A percentile compares a stretch with the other conserved stretches of the same genome.
Evolutionary conservation across 2,797 vertebrate species (phyloP).

Genomic region (Aldrovandia affinis): DNA sequence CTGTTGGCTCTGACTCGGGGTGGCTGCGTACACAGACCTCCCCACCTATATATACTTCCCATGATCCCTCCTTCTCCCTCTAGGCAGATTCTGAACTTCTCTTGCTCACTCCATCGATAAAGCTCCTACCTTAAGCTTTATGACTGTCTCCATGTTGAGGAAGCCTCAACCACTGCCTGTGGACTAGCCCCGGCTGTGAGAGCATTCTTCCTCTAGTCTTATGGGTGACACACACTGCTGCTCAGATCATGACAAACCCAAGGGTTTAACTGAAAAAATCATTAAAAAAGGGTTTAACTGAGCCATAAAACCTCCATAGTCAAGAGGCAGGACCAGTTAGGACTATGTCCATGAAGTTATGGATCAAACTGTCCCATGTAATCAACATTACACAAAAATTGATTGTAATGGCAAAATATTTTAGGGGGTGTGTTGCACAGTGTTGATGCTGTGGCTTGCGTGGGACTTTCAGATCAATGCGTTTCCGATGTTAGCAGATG

Average conservation of each 20-base stretch:
- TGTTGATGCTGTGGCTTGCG: not conserved
- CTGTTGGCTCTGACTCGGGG: constrained; percentile 69
- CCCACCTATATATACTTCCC: constrained; percentile 58
- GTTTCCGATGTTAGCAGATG: constrained; percentile 37
- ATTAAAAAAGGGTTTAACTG: too few species aligned
- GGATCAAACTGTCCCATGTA: not conserved
- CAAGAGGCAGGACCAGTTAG: not conserved
- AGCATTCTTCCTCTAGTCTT: not conserved
- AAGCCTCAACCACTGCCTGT: not conserved
- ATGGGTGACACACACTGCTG: not conserved
- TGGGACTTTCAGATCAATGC: not conserved
- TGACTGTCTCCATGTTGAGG: not conserved
- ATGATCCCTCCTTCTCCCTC: constrained; percentile 46
- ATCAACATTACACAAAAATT: not conserved
- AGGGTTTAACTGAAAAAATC: too few species aligned
- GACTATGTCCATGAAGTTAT: not conserved
- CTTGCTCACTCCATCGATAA: constrained; percentile 4
- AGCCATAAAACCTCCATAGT: not conserved
- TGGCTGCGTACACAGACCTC: constrained; percentile 52
- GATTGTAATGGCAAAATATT: not conserved
- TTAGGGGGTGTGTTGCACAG: too few species aligned
- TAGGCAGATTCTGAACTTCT: constrained; percentile 23
- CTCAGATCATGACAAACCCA: not conserved
- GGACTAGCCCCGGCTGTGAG: not conserved
- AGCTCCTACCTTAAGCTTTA: not conserved